Percentiles rank a stretch among this genome's conserved stretches.
These are phyloP conservation scores for Mobula hypostoma DNA, from an alignment of 2,113 vertebrate genomes.

Conservation along the genomic window DNA sequence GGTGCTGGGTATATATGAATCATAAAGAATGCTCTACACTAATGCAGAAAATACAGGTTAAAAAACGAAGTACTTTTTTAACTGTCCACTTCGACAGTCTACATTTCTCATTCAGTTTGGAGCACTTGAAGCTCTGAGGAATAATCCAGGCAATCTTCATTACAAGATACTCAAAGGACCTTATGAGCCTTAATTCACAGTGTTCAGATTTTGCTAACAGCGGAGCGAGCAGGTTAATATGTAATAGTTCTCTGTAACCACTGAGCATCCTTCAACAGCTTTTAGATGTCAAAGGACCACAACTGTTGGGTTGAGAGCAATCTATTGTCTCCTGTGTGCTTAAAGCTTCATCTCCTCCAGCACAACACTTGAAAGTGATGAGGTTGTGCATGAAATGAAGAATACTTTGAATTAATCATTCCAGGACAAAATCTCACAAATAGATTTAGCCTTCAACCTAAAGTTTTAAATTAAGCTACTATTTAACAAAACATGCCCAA, in stretches of 20 bases:
- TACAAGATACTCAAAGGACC: neutral
- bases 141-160: neutral
- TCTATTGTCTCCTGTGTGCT: neutral
- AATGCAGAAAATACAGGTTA: neutral
- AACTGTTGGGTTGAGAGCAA: neutral
- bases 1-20: neutral
- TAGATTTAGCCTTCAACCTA: neutral
- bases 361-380: neutral
- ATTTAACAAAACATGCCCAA: neutral
- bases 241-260: neutral
- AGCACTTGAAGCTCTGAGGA: neutral
- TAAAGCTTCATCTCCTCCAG: neutral
- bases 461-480: neutral
- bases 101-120: neutral
- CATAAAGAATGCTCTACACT: neutral
- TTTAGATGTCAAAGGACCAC: neutral
- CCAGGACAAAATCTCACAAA: neutral
- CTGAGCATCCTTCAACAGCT: neutral
- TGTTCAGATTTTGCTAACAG: neutral
- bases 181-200: neutral
- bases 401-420: neutral
- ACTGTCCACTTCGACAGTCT: neutral
- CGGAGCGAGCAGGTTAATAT: neutral
- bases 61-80: neutral
- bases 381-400: neutral